Evolutionary conservation across 2,113 vertebrate genomes (phyloP), one percentile per base, ranked within the genome.

Genomic region (Scolopax mira): DNA sequence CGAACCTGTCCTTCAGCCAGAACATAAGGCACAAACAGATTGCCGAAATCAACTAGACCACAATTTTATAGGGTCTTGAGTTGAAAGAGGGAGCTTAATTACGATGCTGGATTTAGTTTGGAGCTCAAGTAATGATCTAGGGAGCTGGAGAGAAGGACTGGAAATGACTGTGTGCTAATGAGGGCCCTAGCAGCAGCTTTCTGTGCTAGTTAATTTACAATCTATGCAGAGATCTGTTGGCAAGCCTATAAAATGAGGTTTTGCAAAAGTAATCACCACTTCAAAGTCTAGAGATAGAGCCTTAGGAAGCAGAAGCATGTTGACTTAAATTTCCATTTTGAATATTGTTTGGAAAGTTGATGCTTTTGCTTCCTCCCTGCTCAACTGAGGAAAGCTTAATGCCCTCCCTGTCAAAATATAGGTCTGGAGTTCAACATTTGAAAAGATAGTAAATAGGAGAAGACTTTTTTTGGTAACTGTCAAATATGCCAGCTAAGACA

Each of bases 171-270:
- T 87, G 83, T 90, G 75, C 90, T 97, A 97, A 96, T 86, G 88
- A 95, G 83, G 65, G 81, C 60, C 27, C 27, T 39, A 60, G 67
- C n/a, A 39, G 11, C 69, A 92, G 75, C 67, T 94, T 93, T 96
- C 90, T 74, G 21, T 48, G 35, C 66, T 79, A 48, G 88, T 94
- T 94, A 97, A 96, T 93, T 96, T 94, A 85, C 90, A 95, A 60
- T 94, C 95, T 93, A 84, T 67, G 75, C 51, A 41, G 92, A 96
- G 85, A 96, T 96, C 85, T 93, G 52, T 71, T 93, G 91, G 85
- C 85, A 96, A 84, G 72, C 48, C 90, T 89, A 81, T 88, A 84
- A 96, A 97, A 90, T 75, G 69, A 92, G 61, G 44, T 64, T 93
- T 90, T 96, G 77, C 65, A 79, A 21, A 93, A 92, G 85, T 86